These are phyloP conservation scores for Rhinophrynus dorsalis DNA, from an alignment of 2,797 vertebrate species.

Conservation along the genomic window DNA sequence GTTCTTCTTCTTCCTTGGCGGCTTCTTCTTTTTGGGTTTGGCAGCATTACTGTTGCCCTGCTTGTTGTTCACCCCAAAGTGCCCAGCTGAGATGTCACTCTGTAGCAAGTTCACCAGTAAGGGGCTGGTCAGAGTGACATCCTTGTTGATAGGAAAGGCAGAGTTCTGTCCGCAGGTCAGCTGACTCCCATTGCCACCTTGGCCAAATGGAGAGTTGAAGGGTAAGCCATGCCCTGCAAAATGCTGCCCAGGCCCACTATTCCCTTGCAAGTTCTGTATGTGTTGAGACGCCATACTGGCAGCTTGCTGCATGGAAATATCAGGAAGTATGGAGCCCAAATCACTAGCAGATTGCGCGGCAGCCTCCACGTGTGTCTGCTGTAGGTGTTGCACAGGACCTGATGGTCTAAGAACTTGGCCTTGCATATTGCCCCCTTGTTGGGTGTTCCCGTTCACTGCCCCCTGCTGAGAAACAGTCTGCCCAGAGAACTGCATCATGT, in stretches of 20 bases:
- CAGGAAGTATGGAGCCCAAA: constrained; percentile 87
- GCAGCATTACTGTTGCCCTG: constrained; percentile 82
- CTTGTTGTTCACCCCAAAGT: constrained; percentile 95
- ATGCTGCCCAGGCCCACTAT: constrained; percentile 71
- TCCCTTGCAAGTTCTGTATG: constrained; percentile 90
- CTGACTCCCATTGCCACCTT: constrained; percentile 80
- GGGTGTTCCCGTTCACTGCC: constrained; percentile 81
- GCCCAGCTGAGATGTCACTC: constrained; percentile 95
- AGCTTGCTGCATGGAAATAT: constrained; percentile 86
- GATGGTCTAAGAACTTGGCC: constrained; percentile 85
- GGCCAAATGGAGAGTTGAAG: constrained; percentile 80
- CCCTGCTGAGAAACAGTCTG: constrained; percentile 85
- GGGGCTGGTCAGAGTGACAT: constrained; percentile 94
- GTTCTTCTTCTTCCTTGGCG: constrained; percentile 94
- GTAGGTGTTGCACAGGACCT: constrained; percentile 68
- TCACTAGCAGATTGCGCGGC: constrained; percentile 67
- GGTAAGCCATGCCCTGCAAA: constrained; percentile 89
- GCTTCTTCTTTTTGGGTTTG: constrained; percentile 98
- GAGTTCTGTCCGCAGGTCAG: constrained; percentile 84
- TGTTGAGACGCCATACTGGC: constrained; percentile 88
- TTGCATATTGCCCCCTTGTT: constrained; percentile 89
- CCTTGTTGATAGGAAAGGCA: constrained; percentile 90
- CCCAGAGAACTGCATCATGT: constrained; percentile 86
- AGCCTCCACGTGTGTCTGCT: constrained; percentile 83
- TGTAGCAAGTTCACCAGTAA: constrained; percentile 96